Base-by-base conservation (phyloP, 2,888 invertebrate species). In the Stenodera caucasica region DNA sequence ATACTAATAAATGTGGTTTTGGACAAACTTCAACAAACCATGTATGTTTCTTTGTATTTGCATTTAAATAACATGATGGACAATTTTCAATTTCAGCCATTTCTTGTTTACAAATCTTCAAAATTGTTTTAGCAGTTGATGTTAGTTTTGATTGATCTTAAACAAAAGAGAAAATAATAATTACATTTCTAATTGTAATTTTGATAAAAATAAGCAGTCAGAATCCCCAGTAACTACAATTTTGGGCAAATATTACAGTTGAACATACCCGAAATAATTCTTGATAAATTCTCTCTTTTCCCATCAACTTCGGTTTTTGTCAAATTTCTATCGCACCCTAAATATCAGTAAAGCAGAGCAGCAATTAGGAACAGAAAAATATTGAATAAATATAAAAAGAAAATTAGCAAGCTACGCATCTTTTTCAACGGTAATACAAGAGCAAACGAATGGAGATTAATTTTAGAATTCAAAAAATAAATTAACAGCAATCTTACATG, bases 21-120 rank as follows among this genome's bases (percentile, higher is more conserved):
- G 90, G 89, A 81, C 97, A 97, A 2, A 94, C 93, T 75, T 95
- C 92, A 0, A 92, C 89, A 81, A 97, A 97, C 96, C 96, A 97
- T 0, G 89, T 86, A 60, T 90, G 88, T 55, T 87, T 84, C 33
- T 90, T 86, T 0, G 90, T 89, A 75, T 94, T 92, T 5, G 94
- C 94, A 72, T 90, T 92, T 51, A 87, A 82, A 80, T 96, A 97
- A 78, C 97, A 98, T 75, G 94, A 93, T 0, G 95, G 90, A 73
- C 97, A 98, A 15, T 94, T 91, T 77, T 97, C 95, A 61, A 97
- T 93, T 82, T 97, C 96, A 49, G 87, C 87, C 83, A 94, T 90
- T 82, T 97, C 96, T 70, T 92, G 90, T 66, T 91, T 90, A 67
- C 94, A 93, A 3, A 92, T 87, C 77, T 94, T 93, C 11, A 95